phyloP scores from a whole-genome alignment of 2,113 vertebrate genomes.

The Mionectes macconnelli region DNA sequence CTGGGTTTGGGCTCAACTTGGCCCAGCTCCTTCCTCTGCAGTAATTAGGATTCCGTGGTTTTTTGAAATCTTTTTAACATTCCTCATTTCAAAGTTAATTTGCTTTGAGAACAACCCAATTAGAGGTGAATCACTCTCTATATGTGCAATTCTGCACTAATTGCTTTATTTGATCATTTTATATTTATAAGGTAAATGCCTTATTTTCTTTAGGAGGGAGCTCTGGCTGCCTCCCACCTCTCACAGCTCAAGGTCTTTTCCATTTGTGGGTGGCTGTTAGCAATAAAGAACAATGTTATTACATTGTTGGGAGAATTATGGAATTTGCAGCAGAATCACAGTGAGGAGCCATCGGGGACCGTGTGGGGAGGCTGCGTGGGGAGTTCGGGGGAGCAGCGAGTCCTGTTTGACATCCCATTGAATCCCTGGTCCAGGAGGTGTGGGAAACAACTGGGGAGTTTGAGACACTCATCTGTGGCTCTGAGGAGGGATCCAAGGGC shows the following conservation, averaged over 20 bases:
- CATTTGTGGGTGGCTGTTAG: neutral
- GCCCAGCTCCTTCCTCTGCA: neutral
- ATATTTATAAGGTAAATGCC: constrained; percentile 40
- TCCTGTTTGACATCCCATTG: accelerated
- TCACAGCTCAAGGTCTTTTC: neutral
- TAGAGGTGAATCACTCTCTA: constrained; percentile 40
- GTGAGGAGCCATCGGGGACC: accelerated
- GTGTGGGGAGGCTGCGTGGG: neutral
- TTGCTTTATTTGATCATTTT: constrained; percentile 40
- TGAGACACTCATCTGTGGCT: neutral
- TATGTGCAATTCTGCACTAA: constrained; percentile 19
- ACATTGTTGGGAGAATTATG: neutral
- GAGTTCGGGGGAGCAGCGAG: accelerated
- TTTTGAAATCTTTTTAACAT: neutral
- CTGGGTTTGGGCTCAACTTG: neutral
- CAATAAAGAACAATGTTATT: constrained; percentile 4
- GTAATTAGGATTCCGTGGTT: neutral
- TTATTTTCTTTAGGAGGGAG: constrained; percentile 15
- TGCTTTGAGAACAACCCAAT: constrained; percentile 39
- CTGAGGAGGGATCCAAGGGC: neutral
- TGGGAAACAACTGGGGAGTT: accelerated
- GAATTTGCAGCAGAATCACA: neutral
- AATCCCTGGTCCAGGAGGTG: neutral
- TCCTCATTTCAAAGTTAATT: constrained; percentile 45
- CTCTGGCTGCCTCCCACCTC: neutral